These are phyloP conservation scores for Synanthedon myopaeformis DNA, from an alignment of 2,888 invertebrate species.

Conservation along the genomic window DNA sequence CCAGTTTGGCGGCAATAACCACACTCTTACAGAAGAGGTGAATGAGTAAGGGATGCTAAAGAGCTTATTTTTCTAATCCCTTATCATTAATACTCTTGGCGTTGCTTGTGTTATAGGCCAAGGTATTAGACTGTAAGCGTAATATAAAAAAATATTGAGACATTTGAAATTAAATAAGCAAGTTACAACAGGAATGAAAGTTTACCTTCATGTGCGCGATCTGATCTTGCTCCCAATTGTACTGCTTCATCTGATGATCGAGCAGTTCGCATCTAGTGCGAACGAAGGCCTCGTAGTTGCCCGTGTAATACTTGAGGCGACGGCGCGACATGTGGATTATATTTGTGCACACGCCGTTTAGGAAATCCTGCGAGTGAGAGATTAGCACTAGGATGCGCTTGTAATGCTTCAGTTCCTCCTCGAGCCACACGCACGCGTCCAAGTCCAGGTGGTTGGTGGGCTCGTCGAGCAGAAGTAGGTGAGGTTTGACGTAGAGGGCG, in stretches of 20 bases:
- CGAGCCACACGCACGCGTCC: constrained; percentile 99
- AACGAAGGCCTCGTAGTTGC: constrained; percentile 97
- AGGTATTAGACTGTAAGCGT: too few relatives aligned
- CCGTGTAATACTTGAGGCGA: constrained; percentile 94
- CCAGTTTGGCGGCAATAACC: too few relatives aligned
- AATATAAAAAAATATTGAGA: too few relatives aligned
- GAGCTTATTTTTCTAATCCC: too few relatives aligned
- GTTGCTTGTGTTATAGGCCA: too few relatives aligned
- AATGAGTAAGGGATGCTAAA: too few relatives aligned
- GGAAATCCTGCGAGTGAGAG: constrained; percentile 99
- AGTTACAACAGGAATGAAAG: too few relatives aligned
- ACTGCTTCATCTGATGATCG: constrained; percentile 99
- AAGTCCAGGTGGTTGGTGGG: constrained; percentile 99
- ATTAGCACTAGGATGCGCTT: constrained; percentile 97
- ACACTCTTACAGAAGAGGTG: too few relatives aligned
- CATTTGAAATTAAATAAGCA: too few relatives aligned
- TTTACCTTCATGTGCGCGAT: constrained; percentile 97
- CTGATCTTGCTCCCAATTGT: constrained; percentile 99
- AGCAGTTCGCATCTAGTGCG: constrained; percentile 93
- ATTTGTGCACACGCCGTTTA: constrained; percentile 97
- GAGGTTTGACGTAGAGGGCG: constrained; percentile 97
- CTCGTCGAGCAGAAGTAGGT: constrained; percentile 94
- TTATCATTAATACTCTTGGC: too few relatives aligned
- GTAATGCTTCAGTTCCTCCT: constrained; percentile 96
- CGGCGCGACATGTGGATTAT: constrained; percentile 96